Conservation (phyloP, 2,888 invertebrate genomes). For the Hydraecia micacea region DNA sequence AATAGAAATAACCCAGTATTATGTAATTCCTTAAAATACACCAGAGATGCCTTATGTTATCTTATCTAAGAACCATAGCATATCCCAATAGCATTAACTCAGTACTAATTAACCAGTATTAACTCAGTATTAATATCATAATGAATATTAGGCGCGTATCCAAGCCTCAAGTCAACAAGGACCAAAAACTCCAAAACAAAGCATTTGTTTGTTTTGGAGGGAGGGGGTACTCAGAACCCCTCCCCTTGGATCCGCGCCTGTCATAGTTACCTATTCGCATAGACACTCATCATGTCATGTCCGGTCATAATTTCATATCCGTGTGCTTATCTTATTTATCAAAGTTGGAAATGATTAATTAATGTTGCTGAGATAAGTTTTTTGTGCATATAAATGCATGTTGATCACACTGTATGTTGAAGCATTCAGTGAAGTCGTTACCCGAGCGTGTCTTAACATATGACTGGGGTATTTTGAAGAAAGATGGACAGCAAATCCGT, state of each 20-base stretch:
- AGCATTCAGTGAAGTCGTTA: conserved; percentile 22
- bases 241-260: conserved; percentile 38
- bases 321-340: conserved; percentile 5
- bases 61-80: not conserved
- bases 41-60: no score
- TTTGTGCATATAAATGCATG: conserved; percentile 12
- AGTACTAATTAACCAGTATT: no score
- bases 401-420: not conserved
- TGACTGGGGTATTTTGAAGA: conserved; percentile 15
- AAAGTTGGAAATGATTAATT: not conserved
- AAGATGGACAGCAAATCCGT: conserved; percentile 9
- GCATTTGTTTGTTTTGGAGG: conserved; percentile 21
- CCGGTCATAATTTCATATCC: conserved; percentile 19
- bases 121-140: not conserved
- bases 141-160: conserved; percentile 29
- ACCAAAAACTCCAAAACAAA: conserved; percentile 29
- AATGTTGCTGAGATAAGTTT: not conserved
- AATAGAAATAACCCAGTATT: no score
- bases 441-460: conserved; percentile 6
- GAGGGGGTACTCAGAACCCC: conserved; percentile 11
- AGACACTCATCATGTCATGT: not conserved
- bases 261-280: conserved; percentile 27
- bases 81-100: not conserved
- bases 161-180: conserved; percentile 16
- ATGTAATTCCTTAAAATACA: no score